A percentile compares a stretch with the other conserved stretches of the same genome.
Conservation (phyloP, 2,888 invertebrate genomes). For the Xylocampa areola region DNA sequence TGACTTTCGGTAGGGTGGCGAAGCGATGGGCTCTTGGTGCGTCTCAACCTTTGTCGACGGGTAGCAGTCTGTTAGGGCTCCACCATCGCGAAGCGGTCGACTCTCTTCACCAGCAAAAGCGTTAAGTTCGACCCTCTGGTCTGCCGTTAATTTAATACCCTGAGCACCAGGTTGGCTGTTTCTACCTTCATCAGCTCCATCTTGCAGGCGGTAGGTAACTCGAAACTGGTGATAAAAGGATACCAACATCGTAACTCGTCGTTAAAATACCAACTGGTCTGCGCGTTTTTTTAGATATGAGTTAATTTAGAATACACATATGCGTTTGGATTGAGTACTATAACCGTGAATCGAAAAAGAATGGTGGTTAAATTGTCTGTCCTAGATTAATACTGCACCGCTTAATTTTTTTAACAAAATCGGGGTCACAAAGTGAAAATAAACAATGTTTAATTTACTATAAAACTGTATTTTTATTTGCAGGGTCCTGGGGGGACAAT, state of each 20-base stretch:
- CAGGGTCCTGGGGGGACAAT: slow-evolving; percentile 98
- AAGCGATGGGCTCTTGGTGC: slow-evolving; percentile 62
- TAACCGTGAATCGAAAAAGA: too few species aligned
- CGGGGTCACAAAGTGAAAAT: too few species aligned
- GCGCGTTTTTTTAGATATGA: too few species aligned
- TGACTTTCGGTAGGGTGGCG: slow-evolving; percentile 66
- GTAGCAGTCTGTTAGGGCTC: slow-evolving; percentile 61
- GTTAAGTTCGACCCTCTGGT: not conserved
- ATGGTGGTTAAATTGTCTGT: too few species aligned
- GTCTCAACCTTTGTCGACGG: slow-evolving; percentile 57
- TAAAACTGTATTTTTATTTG: slow-evolving; percentile 41
- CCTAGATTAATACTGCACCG: too few species aligned
- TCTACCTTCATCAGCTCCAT: slow-evolving; percentile 4
- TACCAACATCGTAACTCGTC: too few species aligned
- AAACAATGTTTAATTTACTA: too few species aligned
- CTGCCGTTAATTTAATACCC: not conserved
- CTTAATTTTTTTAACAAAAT: too few species aligned
- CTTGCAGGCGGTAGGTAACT: not conserved
- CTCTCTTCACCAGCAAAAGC: not conserved
- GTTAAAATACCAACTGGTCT: too few species aligned
- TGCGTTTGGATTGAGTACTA: too few species aligned
- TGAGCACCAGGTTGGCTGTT: not conserved
- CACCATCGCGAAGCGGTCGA: not conserved
- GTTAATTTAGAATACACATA: too few species aligned
- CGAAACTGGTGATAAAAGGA: too few species aligned